Base-by-base conservation (phyloP, 2,113 vertebrate genomes). In the Odobenus rosmarus region DNA sequence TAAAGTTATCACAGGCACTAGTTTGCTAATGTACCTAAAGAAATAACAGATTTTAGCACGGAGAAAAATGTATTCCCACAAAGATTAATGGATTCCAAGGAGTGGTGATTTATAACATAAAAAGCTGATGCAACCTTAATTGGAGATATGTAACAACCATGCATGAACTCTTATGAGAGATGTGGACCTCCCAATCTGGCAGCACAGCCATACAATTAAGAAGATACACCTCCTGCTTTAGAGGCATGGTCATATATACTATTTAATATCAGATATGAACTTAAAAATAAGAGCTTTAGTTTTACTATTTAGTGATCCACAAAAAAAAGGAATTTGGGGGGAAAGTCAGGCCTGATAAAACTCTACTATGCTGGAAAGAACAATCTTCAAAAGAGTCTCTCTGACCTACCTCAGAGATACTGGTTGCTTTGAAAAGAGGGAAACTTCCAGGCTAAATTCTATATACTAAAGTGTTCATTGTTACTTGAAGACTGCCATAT, bases 81-180 rank as follows among this genome's bases (percentile, higher is more conserved):
- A 95, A 96, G 42, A 0, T 46, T 39, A 7, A 95, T 36, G 83
- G 0, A 64, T 67, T 90, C 90, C 82, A 96, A 94, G 81, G 87
- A 98, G 59, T 42, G 2, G 0, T 31, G 49, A 89, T 57, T 98
- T 94, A 92, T 72, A 98, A 98, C 95, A 94, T 91, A 98, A 98
- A 79, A 79, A 51, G 88, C 91, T 98, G 95, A 98, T 82, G 4
- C 16, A 76, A 97, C 55, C 92, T 39, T 7, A 95, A 97, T 71
- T 21, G 61, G 76, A 94, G 96, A 95, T 61, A 89, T 71, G 59
- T 21, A 97, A 90, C 76, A 97, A 96, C 49, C 90, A 83, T 83
- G 49, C 92, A 94, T 71, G 94, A 85, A 93, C 90, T 24, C 0
- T 62, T 95, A 67, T 4, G 42, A 51, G 67, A 24, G 19, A 36